Conservation (phyloP, 2,888 invertebrate species). For the Terebella lapidaria region DNA sequence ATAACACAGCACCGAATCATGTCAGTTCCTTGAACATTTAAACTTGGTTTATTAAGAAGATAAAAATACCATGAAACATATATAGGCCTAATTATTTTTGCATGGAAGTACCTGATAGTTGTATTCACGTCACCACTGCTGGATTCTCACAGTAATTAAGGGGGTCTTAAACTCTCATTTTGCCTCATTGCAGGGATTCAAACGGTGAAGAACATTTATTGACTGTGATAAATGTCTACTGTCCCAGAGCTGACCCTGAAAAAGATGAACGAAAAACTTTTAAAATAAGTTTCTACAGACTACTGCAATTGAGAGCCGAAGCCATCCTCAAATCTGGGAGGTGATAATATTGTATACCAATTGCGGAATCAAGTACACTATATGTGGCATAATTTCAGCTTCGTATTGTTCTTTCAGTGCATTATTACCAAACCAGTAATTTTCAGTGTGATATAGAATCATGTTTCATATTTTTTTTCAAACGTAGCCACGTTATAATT, state of each 20-base stretch:
- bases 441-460: background rate
- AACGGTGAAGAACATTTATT: conserved; percentile 26
- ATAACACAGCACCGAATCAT: conserved; percentile 54
- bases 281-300: conserved; percentile 54
- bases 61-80: too few species aligned
- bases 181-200: conserved; percentile 3
- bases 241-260: conserved; percentile 56
- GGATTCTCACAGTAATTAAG: too few species aligned
- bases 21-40: conserved; percentile 28
- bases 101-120: too few species aligned
- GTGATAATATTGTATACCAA: conserved; percentile 28
- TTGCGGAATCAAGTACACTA: too few species aligned
- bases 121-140: too few species aligned
- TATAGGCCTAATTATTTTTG: too few species aligned
- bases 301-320: conserved; percentile 53
- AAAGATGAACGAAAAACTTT: conserved; percentile 52
- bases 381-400: too few species aligned
- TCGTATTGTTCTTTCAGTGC: background rate
- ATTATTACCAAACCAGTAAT: too few species aligned
- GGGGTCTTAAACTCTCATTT: too few species aligned
- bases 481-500: conserved; percentile 54
- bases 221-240: conserved; percentile 57
- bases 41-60: too few species aligned
- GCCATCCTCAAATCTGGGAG: conserved; percentile 48
- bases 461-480: background rate